phyloP scores from a whole-genome alignment of 1,140 invertebrate species.

The Drosophila bocki region DNA sequence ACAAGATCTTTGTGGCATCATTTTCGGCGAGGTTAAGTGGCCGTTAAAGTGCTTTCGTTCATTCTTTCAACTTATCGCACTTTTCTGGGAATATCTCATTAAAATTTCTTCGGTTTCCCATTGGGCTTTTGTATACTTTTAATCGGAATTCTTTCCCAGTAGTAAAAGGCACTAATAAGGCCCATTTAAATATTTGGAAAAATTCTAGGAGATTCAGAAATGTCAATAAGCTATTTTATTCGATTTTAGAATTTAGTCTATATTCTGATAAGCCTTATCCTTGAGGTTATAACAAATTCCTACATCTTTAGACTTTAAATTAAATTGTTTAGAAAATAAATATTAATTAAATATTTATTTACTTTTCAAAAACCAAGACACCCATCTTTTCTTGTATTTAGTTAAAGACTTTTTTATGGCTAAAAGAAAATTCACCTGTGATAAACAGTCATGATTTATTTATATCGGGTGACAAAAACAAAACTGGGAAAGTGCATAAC shows the following conservation, averaged over 20 bases:
- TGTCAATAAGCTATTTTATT: not conserved
- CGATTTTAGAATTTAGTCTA: not conserved
- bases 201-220: not conserved
- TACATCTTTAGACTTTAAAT: not conserved
- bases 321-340: not conserved
- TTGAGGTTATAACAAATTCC: too few species aligned
- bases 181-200: not conserved
- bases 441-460: slow-evolving; percentile 32
- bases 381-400: not conserved
- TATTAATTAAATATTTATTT: not conserved
- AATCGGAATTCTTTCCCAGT: slow-evolving; percentile 13
- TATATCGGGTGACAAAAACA: slow-evolving; percentile 38
- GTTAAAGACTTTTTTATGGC: slow-evolving; percentile 7
- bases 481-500: slow-evolving; percentile 21
- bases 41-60: slow-evolving; percentile 42
- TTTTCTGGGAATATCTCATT: slow-evolving; percentile 47
- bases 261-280: not conserved
- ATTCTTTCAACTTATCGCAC: slow-evolving; percentile 25
- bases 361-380: not conserved
- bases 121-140: slow-evolving; percentile 13
- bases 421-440: slow-evolving; percentile 15
- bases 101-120: slow-evolving; percentile 44
- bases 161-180: slow-evolving; percentile 8
- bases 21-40: slow-evolving; percentile 58
- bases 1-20: slow-evolving; percentile 57